A percentile compares a stretch with the other conserved stretches of the same genome.
phyloP scores from a whole-genome alignment of 2,888 invertebrate species.

The Ethmia dodecea region DNA sequence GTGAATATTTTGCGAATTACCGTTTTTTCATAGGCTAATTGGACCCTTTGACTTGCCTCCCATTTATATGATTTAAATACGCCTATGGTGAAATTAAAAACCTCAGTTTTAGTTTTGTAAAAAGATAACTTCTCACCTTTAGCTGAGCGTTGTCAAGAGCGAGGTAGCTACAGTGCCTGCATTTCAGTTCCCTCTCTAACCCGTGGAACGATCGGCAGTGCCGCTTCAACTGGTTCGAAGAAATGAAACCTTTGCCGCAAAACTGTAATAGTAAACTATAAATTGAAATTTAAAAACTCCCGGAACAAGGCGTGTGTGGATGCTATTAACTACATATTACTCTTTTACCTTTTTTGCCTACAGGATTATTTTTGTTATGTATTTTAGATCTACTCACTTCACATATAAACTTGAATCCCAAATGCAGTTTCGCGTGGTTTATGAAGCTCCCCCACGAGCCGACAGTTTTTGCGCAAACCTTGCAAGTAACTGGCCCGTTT shows the following conservation, averaged over 20 bases:
- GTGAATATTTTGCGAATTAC: no score
- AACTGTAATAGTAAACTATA: constrained; percentile 27
- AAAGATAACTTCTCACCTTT: no score
- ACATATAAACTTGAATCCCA: constrained; percentile 35
- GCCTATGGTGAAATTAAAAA: no score
- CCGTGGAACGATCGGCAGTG: constrained; percentile 34
- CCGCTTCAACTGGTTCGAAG: constrained; percentile 27
- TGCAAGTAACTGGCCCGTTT: constrained; percentile 27
- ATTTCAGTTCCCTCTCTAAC: constrained; percentile 24
- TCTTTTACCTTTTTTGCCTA: no score
- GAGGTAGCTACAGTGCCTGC: constrained; percentile 29
- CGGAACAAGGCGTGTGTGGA: no score
- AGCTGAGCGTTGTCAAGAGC: constrained; percentile 32
- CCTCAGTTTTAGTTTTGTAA: no score
- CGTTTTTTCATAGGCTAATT: no score
- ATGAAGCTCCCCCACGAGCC: constrained; percentile 33
- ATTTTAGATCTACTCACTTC: constrained; percentile 24
- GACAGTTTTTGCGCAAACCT: constrained; percentile 27
- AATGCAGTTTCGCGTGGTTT: constrained; percentile 30
- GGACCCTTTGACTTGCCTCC: background rate
- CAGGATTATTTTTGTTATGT: no score
- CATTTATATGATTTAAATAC: no score
- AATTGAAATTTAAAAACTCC: no score
- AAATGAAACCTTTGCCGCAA: constrained; percentile 33
- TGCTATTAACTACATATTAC: no score